Percentiles rank a stretch among this genome's conserved stretches.
Evolutionary conservation across 2,113 vertebrate species (phyloP).

Genomic region (Nicator chloris): DNA sequence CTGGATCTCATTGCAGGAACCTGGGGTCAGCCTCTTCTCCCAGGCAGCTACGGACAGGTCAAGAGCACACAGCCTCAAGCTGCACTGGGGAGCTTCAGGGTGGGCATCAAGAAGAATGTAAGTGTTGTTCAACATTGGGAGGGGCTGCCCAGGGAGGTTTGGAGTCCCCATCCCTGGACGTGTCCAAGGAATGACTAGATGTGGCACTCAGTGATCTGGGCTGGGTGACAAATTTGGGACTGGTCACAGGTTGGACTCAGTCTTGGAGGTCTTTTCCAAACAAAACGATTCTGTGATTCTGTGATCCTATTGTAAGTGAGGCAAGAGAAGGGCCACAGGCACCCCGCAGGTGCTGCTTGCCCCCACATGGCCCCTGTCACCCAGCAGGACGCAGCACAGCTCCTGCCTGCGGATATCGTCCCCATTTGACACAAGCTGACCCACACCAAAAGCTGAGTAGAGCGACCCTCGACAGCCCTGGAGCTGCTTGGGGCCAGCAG

Average conservation of each 20-base stretch:
- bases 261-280: not conserved
- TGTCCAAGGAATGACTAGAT: not conserved
- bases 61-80: not conserved
- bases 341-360: not conserved
- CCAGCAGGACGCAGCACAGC: not conserved
- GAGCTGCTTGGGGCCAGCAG: not conserved
- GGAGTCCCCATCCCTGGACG: not conserved
- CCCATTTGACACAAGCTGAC: not conserved
- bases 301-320: not conserved
- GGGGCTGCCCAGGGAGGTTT: not conserved
- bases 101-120: not conserved
- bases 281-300: not conserved
- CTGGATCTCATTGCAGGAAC: fast-evolving
- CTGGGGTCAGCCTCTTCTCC: not conserved
- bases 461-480: not conserved
- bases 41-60: not conserved
- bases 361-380: not conserved
- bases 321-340: not conserved
- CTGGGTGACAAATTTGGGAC: not conserved
- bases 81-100: not conserved
- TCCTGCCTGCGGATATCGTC: not conserved
- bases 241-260: fast-evolving
- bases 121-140: not conserved
- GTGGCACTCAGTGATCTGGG: not conserved
- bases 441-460: fast-evolving